These are phyloP conservation scores for Typhlichthys subterraneus DNA, from an alignment of 2,797 vertebrate genomes.

Conservation along the genomic window DNA sequence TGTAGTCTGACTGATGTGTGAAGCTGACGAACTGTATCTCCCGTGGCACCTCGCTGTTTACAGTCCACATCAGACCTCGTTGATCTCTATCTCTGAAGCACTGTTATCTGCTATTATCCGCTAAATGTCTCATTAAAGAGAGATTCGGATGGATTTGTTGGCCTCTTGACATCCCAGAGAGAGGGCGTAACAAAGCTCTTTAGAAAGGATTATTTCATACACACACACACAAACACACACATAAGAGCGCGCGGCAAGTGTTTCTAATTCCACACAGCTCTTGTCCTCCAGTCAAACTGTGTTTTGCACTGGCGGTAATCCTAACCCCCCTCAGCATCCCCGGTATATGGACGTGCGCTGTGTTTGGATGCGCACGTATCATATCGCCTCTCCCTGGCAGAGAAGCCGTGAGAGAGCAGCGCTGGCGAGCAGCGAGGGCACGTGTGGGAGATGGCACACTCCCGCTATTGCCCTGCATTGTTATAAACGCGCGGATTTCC, in stretches of 20 bases:
- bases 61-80: background rate
- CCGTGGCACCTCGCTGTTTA: background rate
- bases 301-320: background rate
- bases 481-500: slow-evolving; percentile 70
- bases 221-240: too few relatives aligned
- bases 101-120: background rate
- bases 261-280: slow-evolving; percentile 1
- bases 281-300: slow-evolving; percentile 1
- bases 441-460: slow-evolving; percentile 37
- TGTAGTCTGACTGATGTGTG: background rate
- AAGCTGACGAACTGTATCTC: slow-evolving; percentile 8
- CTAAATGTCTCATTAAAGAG: background rate
- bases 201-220: background rate
- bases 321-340: slow-evolving; percentile 12
- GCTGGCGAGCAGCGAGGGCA: slow-evolving; percentile 29
- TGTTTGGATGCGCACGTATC: slow-evolving; percentile 17
- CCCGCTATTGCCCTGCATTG: slow-evolving; percentile 61
- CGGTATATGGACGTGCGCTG: slow-evolving; percentile 22
- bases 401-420: slow-evolving; percentile 26
- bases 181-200: background rate
- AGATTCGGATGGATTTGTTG: background rate
- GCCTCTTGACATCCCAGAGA: background rate
- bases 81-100: background rate
- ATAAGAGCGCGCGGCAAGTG: background rate
- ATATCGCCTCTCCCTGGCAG: slow-evolving; percentile 48